A percentile compares a stretch with the other conserved stretches of the same genome.
phyloP scores from a whole-genome alignment of 2,888 invertebrate genomes.

The Drosophila nr. perissopoda region DNA sequence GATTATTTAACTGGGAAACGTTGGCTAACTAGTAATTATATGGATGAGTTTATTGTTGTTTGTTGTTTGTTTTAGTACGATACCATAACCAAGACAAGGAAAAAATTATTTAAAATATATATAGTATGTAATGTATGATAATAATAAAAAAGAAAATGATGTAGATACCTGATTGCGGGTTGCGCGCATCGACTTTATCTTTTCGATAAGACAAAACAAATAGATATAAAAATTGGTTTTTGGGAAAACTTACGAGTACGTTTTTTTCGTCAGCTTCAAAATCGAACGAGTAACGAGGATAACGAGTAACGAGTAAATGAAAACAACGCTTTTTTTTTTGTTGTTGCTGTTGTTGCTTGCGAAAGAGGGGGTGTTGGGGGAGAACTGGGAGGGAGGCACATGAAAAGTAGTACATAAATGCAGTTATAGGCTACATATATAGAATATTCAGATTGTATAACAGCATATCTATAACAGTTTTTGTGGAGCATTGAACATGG shows the following conservation, averaged over 20 bases:
- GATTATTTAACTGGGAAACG: slow-evolving; percentile 32
- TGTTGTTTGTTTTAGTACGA: slow-evolving; percentile 55
- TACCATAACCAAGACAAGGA: slow-evolving; percentile 65
- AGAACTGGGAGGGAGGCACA: slow-evolving; percentile 4
- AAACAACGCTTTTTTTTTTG: slow-evolving; percentile 22
- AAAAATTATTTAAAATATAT: slow-evolving; percentile 45
- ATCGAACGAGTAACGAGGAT: slow-evolving; percentile 43
- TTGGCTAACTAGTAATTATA: slow-evolving; percentile 24
- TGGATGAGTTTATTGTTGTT: slow-evolving; percentile 22
- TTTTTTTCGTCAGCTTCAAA: slow-evolving; percentile 30
- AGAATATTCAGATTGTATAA: slow-evolving; percentile 46
- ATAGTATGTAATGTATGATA: slow-evolving; percentile 43
- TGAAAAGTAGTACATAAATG: slow-evolving; percentile 39
- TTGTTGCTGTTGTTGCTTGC: slow-evolving; percentile 2
- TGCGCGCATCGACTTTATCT: slow-evolving; percentile 28
- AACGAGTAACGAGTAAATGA: slow-evolving; percentile 44
- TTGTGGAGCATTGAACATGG: slow-evolving; percentile 62
- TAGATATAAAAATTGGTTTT: slow-evolving; percentile 2
- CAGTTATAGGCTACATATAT: slow-evolving; percentile 47
- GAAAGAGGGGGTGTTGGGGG: not conserved
- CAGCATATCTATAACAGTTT: slow-evolving; percentile 51
- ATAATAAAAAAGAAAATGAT: slow-evolving; percentile 52
- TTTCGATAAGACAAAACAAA: slow-evolving; percentile 21
- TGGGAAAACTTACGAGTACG: slow-evolving; percentile 52
- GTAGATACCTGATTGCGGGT: slow-evolving; percentile 65